These are phyloP conservation scores for Noctilio leporinus DNA, from an alignment of 2,113 vertebrate genomes.

Conservation along the genomic window DNA sequence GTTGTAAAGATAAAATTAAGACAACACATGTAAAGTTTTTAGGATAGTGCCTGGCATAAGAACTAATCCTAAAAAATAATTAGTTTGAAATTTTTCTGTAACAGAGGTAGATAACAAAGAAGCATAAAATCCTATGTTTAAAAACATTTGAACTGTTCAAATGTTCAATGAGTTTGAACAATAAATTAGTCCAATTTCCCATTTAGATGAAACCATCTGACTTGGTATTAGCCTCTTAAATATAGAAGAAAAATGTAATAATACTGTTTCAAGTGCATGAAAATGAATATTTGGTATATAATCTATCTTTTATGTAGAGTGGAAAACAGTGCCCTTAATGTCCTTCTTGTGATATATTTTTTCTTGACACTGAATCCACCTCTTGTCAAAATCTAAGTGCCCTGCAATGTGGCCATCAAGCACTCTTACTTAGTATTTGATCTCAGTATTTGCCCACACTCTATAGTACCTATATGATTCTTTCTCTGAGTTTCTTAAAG, in stretches of 20 bases:
- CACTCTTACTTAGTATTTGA: fast-evolving
- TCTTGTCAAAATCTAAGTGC: neutral
- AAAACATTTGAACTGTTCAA: neutral
- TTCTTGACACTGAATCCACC: neutral
- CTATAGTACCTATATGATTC: neutral
- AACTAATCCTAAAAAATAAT: neutral
- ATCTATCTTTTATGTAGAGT: neutral
- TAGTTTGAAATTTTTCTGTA: neutral
- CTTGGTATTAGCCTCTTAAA: neutral
- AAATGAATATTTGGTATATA: neutral
- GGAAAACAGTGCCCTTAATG: neutral
- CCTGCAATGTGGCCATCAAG: neutral
- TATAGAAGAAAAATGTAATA: neutral
- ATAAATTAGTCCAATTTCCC: neutral
- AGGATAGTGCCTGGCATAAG: neutral
- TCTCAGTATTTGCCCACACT: neutral
- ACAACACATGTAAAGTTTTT: neutral
- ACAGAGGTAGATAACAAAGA: neutral
- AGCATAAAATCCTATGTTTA: neutral
- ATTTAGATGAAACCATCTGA: neutral
- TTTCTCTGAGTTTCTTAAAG: neutral
- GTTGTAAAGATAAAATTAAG: neutral
- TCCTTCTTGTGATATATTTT: neutral
- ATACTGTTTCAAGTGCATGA: neutral
- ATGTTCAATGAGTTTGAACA: neutral